Base-by-base conservation (phyloP, 92 coral and sea anemone genomes). In the Palythoa grandis region DNA sequence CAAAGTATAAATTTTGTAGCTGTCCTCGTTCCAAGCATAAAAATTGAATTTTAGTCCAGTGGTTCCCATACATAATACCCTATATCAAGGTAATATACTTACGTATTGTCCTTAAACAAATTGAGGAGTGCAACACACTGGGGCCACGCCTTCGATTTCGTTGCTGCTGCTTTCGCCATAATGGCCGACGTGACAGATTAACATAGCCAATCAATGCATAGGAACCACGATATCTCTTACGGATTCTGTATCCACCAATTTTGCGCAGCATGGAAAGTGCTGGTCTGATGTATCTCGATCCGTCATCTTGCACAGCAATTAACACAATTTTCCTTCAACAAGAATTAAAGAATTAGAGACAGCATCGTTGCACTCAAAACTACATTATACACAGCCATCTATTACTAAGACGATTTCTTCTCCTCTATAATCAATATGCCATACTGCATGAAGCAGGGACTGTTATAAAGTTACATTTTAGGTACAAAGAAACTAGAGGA, bases 81-180 rank as follows among this genome's bases (percentile, higher is more conserved):
- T 43, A 43, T 1, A 43, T 43, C 50, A 43, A 1, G 4, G 50
- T 43, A 3, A 24, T 69, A 20, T 79, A 37, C 22, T 60, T 79
- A 79, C 72, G 71, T 43, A 79, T 60, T 60, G 84, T 52, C 37
- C 72, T 57, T n/a, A 61, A 61, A 61, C 71, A 40, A 56, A 79
- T 61, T 16, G 38, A 40, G 37, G 84, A 38, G 54, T 79, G 12
- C n/a, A 79, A 43, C 13, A 79, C 84, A 79, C 84, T 79, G 15
- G 84, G 84, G 72, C 72, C 84, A n/a, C 25, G 35, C 13, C 17
- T 16, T n/a, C 84, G 72, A 2, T 72, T 79, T 63, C 38, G 72
- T n/a, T 79, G 84, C 39, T 79, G 84, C 37, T 79, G 84, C 56
- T 61, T 79, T 7, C 50, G 37, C 84, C 84, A 79, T 20, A 66